Conservation (phyloP, 2,113 vertebrate species). For the Eudyptes chrysolophus region DNA sequence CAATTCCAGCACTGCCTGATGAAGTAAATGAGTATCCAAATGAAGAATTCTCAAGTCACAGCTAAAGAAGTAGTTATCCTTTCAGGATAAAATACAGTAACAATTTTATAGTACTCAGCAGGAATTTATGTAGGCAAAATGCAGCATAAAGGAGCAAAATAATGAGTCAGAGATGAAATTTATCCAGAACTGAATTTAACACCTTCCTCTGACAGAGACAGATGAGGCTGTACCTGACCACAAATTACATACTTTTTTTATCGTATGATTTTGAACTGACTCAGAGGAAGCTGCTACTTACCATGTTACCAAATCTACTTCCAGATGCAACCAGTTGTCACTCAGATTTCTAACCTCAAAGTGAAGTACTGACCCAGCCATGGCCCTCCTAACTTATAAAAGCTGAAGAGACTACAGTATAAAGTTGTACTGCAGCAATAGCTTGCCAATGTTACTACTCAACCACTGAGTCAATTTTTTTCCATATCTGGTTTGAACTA, state of each 20-base stretch:
- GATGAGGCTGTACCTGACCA: not conserved
- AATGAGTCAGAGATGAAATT: not conserved
- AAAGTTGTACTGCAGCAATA: not conserved
- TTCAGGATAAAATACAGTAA: conserved; percentile 18
- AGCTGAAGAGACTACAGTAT: not conserved
- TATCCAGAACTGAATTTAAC: not conserved
- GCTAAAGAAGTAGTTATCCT: not conserved
- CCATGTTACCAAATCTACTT: not conserved
- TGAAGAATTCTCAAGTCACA: conserved; percentile 65
- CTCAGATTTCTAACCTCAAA: not conserved
- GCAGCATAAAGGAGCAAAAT: not conserved
- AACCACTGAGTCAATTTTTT: not conserved
- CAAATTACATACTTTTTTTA: not conserved
- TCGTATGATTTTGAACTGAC: not conserved
- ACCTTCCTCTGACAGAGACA: not conserved
- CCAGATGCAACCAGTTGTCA: not conserved
- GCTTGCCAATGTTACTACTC: not conserved
- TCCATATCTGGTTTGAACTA: not conserved
- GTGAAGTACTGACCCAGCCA: not conserved
- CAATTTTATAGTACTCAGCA: not conserved
- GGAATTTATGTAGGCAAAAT: conserved; percentile 5
- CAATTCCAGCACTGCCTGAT: conserved; percentile 48
- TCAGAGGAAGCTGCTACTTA: not conserved
- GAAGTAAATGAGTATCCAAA: conserved; percentile 57
- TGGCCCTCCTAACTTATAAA: not conserved